phyloP scores from a whole-genome alignment of 2,113 vertebrate genomes.

The Brachyistius frenatus region DNA sequence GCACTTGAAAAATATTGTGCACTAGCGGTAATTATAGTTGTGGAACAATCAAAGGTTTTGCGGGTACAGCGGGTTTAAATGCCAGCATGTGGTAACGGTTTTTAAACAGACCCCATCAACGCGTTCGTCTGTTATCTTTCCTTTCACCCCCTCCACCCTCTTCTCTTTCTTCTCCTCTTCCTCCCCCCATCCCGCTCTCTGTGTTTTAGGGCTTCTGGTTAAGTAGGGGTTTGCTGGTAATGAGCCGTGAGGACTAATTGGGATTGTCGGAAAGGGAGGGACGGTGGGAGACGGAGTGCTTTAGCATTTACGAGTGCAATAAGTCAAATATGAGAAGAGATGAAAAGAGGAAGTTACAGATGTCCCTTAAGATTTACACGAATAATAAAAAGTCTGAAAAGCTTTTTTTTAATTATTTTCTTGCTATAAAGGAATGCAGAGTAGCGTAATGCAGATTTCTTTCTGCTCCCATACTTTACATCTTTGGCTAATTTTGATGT shows the following conservation, averaged over 20 bases:
- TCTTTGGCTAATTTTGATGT: not conserved
- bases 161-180: not conserved
- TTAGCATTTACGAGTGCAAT: constrained; percentile 55
- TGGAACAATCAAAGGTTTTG: constrained; percentile 57
- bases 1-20: constrained; percentile 53
- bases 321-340: constrained; percentile 50
- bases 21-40: constrained; percentile 60
- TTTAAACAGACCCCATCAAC: constrained; percentile 58
- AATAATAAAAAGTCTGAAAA: not conserved
- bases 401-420: too few relatives aligned
- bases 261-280: constrained; percentile 60
- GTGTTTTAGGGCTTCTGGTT: constrained; percentile 58
- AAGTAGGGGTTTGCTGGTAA: constrained; percentile 57
- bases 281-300: constrained; percentile 58
- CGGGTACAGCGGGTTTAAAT: constrained; percentile 36
- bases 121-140: constrained; percentile 26
- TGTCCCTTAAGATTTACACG: not conserved
- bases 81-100: constrained; percentile 49
- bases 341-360: constrained; percentile 13
- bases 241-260: constrained; percentile 71
- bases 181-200: not conserved
- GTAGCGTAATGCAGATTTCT: too few relatives aligned
- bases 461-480: not conserved
- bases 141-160: not conserved
- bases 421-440: too few relatives aligned